Base-by-base conservation (phyloP, 2,797 vertebrate species). In the Platalea minor region DNA sequence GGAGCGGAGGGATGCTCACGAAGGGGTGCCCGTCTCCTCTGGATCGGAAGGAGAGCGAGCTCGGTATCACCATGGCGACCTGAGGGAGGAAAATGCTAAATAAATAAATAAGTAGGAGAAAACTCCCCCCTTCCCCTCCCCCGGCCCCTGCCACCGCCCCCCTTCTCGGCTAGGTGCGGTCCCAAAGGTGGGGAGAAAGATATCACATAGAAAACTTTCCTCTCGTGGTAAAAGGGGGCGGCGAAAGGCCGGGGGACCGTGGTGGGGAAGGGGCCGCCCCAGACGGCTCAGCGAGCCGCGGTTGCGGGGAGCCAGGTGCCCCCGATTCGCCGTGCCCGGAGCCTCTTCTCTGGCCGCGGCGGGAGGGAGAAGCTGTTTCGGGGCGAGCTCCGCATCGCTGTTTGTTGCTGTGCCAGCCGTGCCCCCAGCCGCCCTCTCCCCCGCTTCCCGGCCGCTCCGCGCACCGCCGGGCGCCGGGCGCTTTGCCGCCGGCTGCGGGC, bases 11-110 rank as follows among this genome's bases (percentile, higher is more conserved):
- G 85, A 72, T 93, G 94, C 88, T 97, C 95, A 74, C 85, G 78
- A 94, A 97, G 97, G 97, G 98, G 96, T 97, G 95, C 95, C 97
- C 97, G 90, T 98, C 97, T 98, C 94, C 84, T 96, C 97, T 93
- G 73, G 96, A 96, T 96, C 67, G 79, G 85, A 96, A 96, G 91
- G 93, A 93, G 91, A 96, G 78, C 64, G 94, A 97, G 97, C 98
- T 97, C 92, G 46, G 69, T 96, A 97, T 99, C 98, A 98, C 98
- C 98, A 98, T 98, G 98, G 98, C 97, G 98, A 99, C 98, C 97
- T 96, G 96, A 97, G 84, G 95, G 96, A 96, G 97, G 96, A 85
- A 96, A 94, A 46, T 89, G 77, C 41, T 73, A 91, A 94, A 96
- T 96, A 96, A 96, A 96, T 96, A 96, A 95, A 95, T 95, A 95